Base-by-base conservation (phyloP, 1,140 invertebrate species). In the Drosophila ananassae region DNA sequence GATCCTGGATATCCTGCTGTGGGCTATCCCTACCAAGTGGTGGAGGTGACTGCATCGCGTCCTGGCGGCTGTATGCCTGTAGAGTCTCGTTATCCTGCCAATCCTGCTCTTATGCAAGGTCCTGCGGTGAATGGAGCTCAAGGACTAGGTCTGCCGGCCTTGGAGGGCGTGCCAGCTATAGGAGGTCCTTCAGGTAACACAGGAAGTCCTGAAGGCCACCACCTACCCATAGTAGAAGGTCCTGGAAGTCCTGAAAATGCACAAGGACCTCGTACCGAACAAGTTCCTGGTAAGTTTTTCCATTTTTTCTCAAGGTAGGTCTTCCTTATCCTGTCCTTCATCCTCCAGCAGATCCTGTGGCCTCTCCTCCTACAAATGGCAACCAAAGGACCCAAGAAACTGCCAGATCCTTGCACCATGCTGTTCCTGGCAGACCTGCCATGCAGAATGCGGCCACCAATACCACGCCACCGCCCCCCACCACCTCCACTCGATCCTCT, bases 381-480 rank as follows among this genome's bases (percentile, higher is more conserved):
- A 4, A 12, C 9, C 34, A 12, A 37, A n/a, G 3, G 7, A 8
- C 30, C 30, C 34, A 10, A 37, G 10, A 13, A 12, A 12, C n/a
- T 32, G 7, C 6, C 30, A 32, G 25, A n/a, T 34, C 2, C 21
- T 22, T 22, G 10, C 9, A 21, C 2, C 13, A 4, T 13, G 9
- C 37, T 1, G 32, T 10, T 34, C 41, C 28, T 9, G 9, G 9
- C 3, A 50, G 53, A 2, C 69, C 74, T 2, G 9, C 9, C 2
- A 55, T 54, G 24, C 64, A 62, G n/a, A 25, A 44, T 9, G 55
- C 44, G 10, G 39, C 69, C 13, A 75, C 78, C 21, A 78, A 82
- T 10, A 75, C 74, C 8, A 13, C 13, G 8, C 25, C 22, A 5
- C 8, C 57, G n/a, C n/a, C 21, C 13, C 55, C 34, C 25, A 10